phyloP scores from a whole-genome alignment of 2,888 invertebrate genomes.

The Lochmaea crataegi region DNA sequence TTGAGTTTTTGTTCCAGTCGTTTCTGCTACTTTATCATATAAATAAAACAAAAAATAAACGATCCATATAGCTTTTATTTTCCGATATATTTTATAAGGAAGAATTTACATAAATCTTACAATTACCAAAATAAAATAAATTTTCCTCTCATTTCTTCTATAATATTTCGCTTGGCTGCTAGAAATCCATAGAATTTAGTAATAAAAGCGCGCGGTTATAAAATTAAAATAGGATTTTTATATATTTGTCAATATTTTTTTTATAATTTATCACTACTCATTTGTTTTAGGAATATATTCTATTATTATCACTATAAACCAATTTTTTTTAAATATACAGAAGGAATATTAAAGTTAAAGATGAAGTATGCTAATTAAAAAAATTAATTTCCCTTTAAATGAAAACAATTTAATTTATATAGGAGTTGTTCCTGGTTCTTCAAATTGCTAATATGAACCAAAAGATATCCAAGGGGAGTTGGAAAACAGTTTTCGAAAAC shows the following conservation, averaged over 20 bases:
- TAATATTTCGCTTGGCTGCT: slow-evolving; percentile 14
- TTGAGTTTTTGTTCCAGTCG: too few relatives aligned
- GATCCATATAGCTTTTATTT: slow-evolving; percentile 51
- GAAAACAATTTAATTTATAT: too few relatives aligned
- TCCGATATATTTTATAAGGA: slow-evolving; percentile 44
- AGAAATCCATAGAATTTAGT: slow-evolving; percentile 8
- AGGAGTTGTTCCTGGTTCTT: too few relatives aligned
- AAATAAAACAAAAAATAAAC: slow-evolving; percentile 31
- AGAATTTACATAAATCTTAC: slow-evolving; percentile 51
- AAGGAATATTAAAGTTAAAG: neutral
- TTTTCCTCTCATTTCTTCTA: slow-evolving; percentile 32
- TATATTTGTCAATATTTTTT: slow-evolving; percentile 13
- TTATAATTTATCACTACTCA: neutral
- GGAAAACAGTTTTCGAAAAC: too few relatives aligned
- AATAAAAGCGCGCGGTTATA: slow-evolving; percentile 6
- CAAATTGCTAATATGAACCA: too few relatives aligned
- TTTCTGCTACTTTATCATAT: too few relatives aligned
- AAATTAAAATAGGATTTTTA: slow-evolving; percentile 12
- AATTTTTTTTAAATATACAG: neutral
- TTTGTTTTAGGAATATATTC: slow-evolving; percentile 9
- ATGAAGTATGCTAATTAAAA: neutral
- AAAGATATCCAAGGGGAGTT: too few relatives aligned
- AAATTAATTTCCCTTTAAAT: too few relatives aligned
- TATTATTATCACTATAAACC: neutral
- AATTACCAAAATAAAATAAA: slow-evolving; percentile 56